Percentiles rank a stretch among this genome's conserved stretches.
Evolutionary conservation across 2,888 invertebrate species (phyloP).

Genomic region (Hoplodrina ambigua): DNA sequence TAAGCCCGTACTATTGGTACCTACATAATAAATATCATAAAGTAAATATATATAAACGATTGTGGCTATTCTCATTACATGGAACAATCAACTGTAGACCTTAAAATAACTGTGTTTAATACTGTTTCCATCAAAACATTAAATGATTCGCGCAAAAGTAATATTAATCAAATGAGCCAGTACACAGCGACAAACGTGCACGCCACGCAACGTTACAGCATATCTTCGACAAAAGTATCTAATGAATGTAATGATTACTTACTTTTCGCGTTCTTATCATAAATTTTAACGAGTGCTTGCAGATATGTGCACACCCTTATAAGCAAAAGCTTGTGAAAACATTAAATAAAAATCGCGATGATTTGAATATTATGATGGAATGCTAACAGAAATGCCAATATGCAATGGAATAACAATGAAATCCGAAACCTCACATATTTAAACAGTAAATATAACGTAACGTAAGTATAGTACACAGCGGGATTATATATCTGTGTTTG

Average conservation of each 20-base stretch:
- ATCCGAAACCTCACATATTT: constrained; percentile 3
- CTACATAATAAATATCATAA: constrained; percentile 32
- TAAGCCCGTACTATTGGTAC: constrained; percentile 51
- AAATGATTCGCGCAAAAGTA: constrained; percentile 7
- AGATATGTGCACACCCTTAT: constrained; percentile 7
- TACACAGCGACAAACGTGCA: background rate
- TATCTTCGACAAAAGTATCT: background rate
- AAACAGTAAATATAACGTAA: constrained; percentile 11
- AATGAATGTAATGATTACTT: background rate
- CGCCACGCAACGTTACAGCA: background rate
- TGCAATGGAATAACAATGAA: constrained; percentile 28
- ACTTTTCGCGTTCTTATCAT: background rate
- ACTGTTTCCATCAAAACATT: constrained; percentile 9
- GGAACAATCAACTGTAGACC: constrained; percentile 10
- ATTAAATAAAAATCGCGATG: constrained; percentile 8
- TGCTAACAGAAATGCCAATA: constrained; percentile 49
- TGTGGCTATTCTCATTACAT: constrained; percentile 1
- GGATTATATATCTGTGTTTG: constrained; percentile 35
- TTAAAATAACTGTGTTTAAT: constrained; percentile 4
- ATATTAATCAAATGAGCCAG: background rate
- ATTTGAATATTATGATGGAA: constrained; percentile 36
- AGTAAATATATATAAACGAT: constrained; percentile 35
- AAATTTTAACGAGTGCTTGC: background rate
- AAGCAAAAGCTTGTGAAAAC: background rate
- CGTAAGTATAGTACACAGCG: constrained; percentile 19